Conservation (phyloP, 2,797 vertebrate genomes). For the Eleutherodactylus coqui region DNA sequence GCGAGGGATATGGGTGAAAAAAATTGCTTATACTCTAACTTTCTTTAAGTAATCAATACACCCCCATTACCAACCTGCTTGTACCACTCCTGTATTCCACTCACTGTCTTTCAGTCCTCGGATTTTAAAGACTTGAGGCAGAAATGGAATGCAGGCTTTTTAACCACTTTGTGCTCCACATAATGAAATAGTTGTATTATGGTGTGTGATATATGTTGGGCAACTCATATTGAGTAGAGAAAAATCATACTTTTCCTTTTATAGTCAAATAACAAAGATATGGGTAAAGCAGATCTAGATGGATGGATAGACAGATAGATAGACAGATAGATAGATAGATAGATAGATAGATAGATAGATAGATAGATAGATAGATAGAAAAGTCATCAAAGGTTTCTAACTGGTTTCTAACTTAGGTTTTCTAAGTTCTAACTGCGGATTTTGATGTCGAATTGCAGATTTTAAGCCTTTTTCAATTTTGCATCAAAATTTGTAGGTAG, state of each 20-base stretch:
- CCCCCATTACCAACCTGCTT: constrained; percentile 76
- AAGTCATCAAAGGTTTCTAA: no score
- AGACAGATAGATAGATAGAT: no score
- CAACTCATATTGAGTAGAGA: neutral
- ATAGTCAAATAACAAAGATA: neutral
- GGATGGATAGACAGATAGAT: neutral
- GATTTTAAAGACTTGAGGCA: constrained; percentile 64
- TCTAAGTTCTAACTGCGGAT: no score
- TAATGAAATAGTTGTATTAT: constrained; percentile 39
- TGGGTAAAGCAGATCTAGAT: neutral
- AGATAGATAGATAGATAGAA: neutral
- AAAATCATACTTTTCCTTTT: neutral
- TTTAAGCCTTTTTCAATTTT: no score
- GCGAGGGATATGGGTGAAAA: constrained; percentile 78
- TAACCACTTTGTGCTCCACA: constrained; percentile 40
- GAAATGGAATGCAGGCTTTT: constrained; percentile 56
- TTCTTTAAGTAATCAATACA: constrained; percentile 83
- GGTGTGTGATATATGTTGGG: neutral
- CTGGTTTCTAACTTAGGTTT: no score
- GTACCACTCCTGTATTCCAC: constrained; percentile 64
- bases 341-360: neutral
- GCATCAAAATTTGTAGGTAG: no score
- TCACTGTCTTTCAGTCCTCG: constrained; percentile 67
- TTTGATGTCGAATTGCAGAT: no score
- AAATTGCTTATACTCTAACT: constrained; percentile 84